Conservation (phyloP, 2,797 vertebrate genomes). For the Holocentrus rufus region DNA sequence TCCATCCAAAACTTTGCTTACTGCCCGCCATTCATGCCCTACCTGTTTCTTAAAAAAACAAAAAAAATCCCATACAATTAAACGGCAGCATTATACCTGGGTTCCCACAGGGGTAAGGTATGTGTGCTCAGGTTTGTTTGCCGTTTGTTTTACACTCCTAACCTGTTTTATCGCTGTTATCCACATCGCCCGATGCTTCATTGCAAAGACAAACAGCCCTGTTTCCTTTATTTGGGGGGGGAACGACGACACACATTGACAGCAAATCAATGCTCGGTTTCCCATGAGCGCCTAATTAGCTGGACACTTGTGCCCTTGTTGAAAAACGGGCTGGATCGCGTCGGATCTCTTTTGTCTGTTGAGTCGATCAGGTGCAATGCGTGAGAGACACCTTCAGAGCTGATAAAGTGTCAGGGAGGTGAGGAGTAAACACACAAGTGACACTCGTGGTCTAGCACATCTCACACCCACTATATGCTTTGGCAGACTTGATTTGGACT, state of each 20-base stretch:
- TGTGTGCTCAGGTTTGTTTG: conserved; percentile 74
- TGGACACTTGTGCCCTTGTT: conserved; percentile 83
- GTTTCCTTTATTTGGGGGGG: conserved; percentile 61
- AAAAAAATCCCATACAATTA: conserved; percentile 68
- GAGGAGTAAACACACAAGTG: conserved; percentile 77
- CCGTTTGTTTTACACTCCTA: conserved; percentile 65
- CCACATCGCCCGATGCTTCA: conserved; percentile 81
- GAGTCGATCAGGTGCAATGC: conserved; percentile 82
- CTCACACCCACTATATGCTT: conserved; percentile 66
- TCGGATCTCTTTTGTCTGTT: conserved; percentile 79
- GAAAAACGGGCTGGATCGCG: conserved; percentile 65
- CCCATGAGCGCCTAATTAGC: conserved; percentile 88
- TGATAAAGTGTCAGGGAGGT: conserved; percentile 80
- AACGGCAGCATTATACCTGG: conserved; percentile 74
- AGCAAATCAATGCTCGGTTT: conserved; percentile 88
- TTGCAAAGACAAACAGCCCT: conserved; percentile 82
- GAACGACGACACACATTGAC: conserved; percentile 75
- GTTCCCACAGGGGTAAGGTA: conserved; percentile 77
- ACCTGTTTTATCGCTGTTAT: conserved; percentile 83
- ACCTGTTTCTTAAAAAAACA: conserved; percentile 52
- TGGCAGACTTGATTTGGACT: conserved; percentile 67
- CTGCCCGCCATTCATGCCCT: conserved; percentile 53
- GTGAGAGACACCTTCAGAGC: conserved; percentile 72
- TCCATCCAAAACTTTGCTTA: conserved; percentile 80
- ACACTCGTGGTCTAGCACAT: conserved; percentile 68